Evolutionary conservation across 2,113 vertebrate genomes (phyloP), one percentile per base, ranked within the genome.

Genomic region (Montifringilla adamsi): DNA sequence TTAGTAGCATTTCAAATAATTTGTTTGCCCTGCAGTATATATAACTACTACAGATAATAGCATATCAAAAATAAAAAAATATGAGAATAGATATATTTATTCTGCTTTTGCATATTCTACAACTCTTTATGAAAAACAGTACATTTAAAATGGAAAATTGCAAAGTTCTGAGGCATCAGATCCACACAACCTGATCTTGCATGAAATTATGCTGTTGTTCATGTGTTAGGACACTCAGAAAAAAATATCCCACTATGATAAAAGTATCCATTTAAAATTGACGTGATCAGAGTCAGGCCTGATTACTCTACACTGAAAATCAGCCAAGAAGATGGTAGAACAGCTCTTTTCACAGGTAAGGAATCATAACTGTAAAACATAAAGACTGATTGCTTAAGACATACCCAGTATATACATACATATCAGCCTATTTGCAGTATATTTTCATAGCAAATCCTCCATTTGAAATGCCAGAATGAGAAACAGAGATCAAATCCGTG

Each of bases 401-500:
- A 22, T 50, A 53, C 7, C 12, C 55, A 21, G 16, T 79, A 35
- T 37, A 20, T 64, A n/a, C 4, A 43, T 30, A 53, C 31, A 15
- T 77, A n/a, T 55, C 60, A 94, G 39, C 30, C 43, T 81, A 63
- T 79, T 91, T 86, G n/a, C 39, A 56, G 33, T 46, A 21, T 47
- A n/a, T 74, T 46, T 85, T 77, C 41, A 37, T 47, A 77, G 39
- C 18, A 84, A 86, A 88, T 77, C 56, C 39, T 86, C 59, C 9
- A 23, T 93, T 89, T 90, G 76, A 75, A 84, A 68, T 74, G 27
- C 58, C 55, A 64, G 77, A 88, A 83, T 69, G 67, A 93, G 91
- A 96, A 93, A 85, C 73, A 70, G 86, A 87, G 80, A 94, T 96
- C 94, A 96, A 91, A 97, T 84, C 39, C 89, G 76, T 83, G 92